Base-by-base conservation (phyloP, 2,797 vertebrate genomes). In the Otolemur crassicaudatus region DNA sequence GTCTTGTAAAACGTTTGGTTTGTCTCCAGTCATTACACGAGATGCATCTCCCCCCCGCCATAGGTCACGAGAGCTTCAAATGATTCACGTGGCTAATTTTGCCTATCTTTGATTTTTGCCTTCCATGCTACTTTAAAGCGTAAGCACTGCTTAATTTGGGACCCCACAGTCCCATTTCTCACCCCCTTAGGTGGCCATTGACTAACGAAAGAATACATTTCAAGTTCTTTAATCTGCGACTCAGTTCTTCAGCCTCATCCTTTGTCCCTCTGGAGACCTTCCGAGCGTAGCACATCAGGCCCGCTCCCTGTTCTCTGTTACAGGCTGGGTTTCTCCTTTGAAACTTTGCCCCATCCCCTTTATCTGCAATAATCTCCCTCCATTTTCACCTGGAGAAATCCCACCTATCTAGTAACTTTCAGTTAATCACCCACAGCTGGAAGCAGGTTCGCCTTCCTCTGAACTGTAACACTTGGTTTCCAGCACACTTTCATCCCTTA, bases 381-480 rank as follows among this genome's bases (percentile, higher is more conserved):
- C 16, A 25, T 94, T 86, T 94, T 61, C 23, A 73, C 63, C 34
- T 69, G 29, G 31, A 88, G 85, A 79, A 85, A 79, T 73, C 20
- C 79, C 37, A 46, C 53, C 77, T 94, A 14, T 61, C 67, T 82
- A 53, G 90, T 46, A 69, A 81, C 17, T 69, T 93, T 79, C 27
- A 67, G 65, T 93, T 84, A 94, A 81, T 96, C 69, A 72, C 25
- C 81, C 73, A 22, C 63, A 88, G 77, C 77, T 94, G 69, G 90
- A 85, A 84, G 67, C 16, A 58, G 69, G 27, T 11, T 82, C 34
- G 0, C 60, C 49, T 91, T 81, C 77, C 82, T 87, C 75, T 84
- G 69, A 94, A 63, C 58, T 31, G 34, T 61, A 86, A 22, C 19
- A 16, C 43, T 65, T 83, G 69, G 69, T 73, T 86, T 77, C 85